Conservation (phyloP, 2,888 invertebrate species). For the Hydraecia micacea region DNA sequence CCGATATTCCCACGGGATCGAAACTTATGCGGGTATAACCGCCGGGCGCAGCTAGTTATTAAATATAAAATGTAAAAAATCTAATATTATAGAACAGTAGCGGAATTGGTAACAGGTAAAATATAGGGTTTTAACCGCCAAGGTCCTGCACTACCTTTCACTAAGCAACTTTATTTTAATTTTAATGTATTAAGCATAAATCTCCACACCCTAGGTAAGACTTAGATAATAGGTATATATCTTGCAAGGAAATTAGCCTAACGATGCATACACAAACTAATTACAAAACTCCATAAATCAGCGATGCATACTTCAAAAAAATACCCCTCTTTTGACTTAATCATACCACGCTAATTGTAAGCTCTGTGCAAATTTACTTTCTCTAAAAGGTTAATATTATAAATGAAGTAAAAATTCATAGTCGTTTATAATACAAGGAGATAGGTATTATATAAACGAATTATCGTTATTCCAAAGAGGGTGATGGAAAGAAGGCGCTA, state of each 20-base stretch:
- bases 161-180: no score
- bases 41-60: no score
- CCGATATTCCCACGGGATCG: no score
- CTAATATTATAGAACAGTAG: no score
- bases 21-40: no score
- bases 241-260: slow-evolving; percentile 27
- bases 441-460: slow-evolving; percentile 74
- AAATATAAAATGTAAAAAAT: no score
- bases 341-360: slow-evolving; percentile 54
- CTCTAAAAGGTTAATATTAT: slow-evolving; percentile 59
- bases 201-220: background rate
- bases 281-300: slow-evolving; percentile 35
- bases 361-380: slow-evolving; percentile 60
- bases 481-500: slow-evolving; percentile 77
- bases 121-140: no score
- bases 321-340: slow-evolving; percentile 35
- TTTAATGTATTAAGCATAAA: slow-evolving; percentile 2
- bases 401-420: slow-evolving; percentile 67
- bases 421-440: slow-evolving; percentile 68
- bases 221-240: background rate
- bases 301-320: slow-evolving; percentile 32
- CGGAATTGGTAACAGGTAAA: no score
- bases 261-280: slow-evolving; percentile 39
- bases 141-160: no score
- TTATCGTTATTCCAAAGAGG: slow-evolving; percentile 74